Base-by-base conservation (phyloP, 1,140 invertebrate genomes). In the Leptopilina clavipes region DNA sequence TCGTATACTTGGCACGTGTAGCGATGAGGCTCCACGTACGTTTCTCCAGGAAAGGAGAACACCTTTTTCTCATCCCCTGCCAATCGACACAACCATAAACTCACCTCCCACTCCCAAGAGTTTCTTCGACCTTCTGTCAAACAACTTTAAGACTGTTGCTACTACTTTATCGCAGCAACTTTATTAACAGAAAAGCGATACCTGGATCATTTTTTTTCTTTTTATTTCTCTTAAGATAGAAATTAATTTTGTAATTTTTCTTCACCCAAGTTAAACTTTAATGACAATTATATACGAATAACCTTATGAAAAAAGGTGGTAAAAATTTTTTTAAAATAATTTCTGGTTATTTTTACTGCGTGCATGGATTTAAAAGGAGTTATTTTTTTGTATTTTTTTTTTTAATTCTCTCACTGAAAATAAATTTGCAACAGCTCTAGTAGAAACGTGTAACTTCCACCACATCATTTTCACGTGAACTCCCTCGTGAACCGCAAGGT, bases 1-100 rank as follows among this genome's bases (percentile, higher is more conserved):
- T 65, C 25, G 59, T 65, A 65, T 31, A 65, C 59, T 25, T 31
- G 59, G 59, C 59, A 65, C 59, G 59, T 65, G 22, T 54, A 54
- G 52, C 52, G n/a, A 54, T 54, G 52, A 54, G 52, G 17, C 19
- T 54, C 17, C 52, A 54, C 52, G 52, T 22, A 65, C 59, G 59
- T 31, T 65, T 31, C 1, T 8, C 11, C 12, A 11, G 12, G 14
- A 37, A 31, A 65, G 22, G 19, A 22, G 17, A 52, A n/a, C 48
- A 52, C 14, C n/a, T 1, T 52, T 52, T 11, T 37, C 22, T 18
- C 19, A 9, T 11, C 17, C 10, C 7, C 52, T 65, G 14, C 22
- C 22, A 65, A 65, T 65, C 12, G 59, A 14, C 22, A 19, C 25
- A 12, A n/a, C 12, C 59, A 22, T 65, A 65, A 65, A 65, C 25